Base-by-base conservation (phyloP, 2,888 invertebrate species). In the Clusia tigrina region DNA sequence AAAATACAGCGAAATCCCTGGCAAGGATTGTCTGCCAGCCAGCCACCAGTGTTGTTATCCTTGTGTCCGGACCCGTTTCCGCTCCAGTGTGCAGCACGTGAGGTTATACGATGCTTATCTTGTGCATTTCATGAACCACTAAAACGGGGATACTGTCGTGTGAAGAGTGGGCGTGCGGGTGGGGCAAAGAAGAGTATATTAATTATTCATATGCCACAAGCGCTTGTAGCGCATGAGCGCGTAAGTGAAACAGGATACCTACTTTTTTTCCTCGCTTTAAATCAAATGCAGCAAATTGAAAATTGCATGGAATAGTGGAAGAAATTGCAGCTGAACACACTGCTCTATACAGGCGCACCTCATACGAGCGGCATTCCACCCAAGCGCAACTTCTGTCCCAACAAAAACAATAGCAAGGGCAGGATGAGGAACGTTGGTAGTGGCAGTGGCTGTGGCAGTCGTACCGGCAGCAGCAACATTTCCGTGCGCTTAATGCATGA, bases 191-290 rank as follows among this genome's bases (percentile, higher is more conserved):
- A 32, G 6, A 32, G 32, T 32, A 42, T 10, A 42, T 42, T 42
- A 42, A 42, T 42, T 42, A 42, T 42, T 42, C n/a, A 42, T 42
- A n/a, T 42, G n/a, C 42, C 42, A 15, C 42, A 42, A 42, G 42
- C 42, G 42, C n/a, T 32, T 32, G n/a, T 32, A 12, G 32, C 32
- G 32, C 12, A 12, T 42, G 32, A 32, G 12, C 6, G 12, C 32
- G 32, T 9, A 9, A 32, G 32, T 32, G 32, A 32, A 32, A 32
- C 12, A 12, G 32, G 12, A 32, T 9, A 32, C 32, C 5, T 9
- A 9, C 32, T n/a, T n/a, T n/a, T n/a, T n/a, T n/a, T n/a, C n/a
- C n/a, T n/a, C n/a, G n/a, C n/a, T n/a, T 32, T 32, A 32, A 32
- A 32, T 32, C 5, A 32, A 32, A 32, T 15, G 42, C n/a, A 48